These are phyloP conservation scores for Temnothorax curvispinosus DNA, from an alignment of 1,140 invertebrate species.

Conservation along the genomic window DNA sequence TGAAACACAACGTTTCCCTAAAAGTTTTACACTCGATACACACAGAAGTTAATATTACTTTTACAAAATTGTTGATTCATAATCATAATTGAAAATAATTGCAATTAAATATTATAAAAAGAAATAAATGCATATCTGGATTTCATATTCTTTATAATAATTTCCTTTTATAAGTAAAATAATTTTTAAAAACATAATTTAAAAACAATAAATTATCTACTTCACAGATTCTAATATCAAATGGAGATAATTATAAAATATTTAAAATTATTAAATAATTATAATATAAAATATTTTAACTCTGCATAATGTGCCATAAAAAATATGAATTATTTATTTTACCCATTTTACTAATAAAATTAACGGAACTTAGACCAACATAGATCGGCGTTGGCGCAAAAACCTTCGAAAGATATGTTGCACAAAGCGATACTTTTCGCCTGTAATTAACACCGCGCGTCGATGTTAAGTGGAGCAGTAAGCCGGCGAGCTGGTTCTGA, in stretches of 20 bases:
- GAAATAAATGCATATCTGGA: neutral
- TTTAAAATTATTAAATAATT: too few relatives aligned
- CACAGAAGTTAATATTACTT: neutral
- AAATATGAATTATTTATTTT: neutral
- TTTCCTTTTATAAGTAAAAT: neutral
- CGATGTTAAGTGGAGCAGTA: constrained; percentile 45
- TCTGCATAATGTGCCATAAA: neutral
- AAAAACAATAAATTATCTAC: neutral
- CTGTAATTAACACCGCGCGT: constrained; percentile 65
- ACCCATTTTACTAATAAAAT: neutral
- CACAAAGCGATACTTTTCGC: constrained; percentile 38
- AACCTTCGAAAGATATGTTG: constrained; percentile 11
- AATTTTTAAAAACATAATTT: neutral
- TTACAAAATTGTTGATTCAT: neutral
- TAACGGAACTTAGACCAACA: neutral
- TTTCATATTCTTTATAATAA: neutral
- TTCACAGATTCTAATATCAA: neutral
- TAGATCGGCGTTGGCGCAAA: neutral
- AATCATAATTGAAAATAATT: neutral
- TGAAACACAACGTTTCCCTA: neutral
- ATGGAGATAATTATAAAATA: neutral
- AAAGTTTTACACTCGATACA: constrained; percentile 6
- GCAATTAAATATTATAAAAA: neutral
- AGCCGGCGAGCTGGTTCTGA: constrained; percentile 57
- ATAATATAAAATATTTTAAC: too few relatives aligned